Evolutionary conservation across 2,797 vertebrate species (phyloP).

Genomic region (Rallus crepitans): DNA sequence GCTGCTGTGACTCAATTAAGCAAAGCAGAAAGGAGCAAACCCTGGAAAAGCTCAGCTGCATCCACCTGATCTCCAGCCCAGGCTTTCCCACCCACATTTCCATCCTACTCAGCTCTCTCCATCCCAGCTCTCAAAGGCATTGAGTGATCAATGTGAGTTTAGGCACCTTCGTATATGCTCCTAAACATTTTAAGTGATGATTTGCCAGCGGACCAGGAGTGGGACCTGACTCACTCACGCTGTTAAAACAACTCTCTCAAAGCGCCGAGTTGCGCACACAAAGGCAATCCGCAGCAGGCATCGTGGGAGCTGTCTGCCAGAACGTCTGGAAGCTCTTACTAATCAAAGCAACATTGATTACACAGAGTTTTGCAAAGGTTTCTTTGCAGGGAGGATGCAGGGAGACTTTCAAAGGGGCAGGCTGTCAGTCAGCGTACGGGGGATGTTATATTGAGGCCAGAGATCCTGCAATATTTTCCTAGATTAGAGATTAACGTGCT

Average conservation of each 20-base stretch:
- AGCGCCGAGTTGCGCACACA: background rate
- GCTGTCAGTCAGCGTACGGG: constrained; percentile 59
- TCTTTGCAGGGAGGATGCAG: constrained; percentile 45
- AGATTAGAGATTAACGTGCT: constrained; percentile 69
- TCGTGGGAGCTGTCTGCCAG: constrained; percentile 21
- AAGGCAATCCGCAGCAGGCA: constrained; percentile 4
- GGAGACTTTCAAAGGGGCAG: constrained; percentile 55
- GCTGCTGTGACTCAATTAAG: background rate
- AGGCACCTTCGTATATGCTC: background rate
- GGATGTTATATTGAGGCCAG: constrained; percentile 58
- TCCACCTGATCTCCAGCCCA: background rate
- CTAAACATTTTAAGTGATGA: accelerated
- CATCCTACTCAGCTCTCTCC: background rate
- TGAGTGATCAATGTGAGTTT: accelerated
- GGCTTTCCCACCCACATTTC: background rate
- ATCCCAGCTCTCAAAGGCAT: accelerated
- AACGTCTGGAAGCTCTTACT: constrained; percentile 51
- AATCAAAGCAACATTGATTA: constrained; percentile 67
- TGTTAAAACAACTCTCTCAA: background rate
- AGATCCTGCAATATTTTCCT: constrained; percentile 56
- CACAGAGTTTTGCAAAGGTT: constrained; percentile 44
- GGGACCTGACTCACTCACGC: background rate
- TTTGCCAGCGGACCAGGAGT: background rate
- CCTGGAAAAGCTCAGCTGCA: background rate
- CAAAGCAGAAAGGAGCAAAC: background rate